Evolutionary conservation across 2,888 invertebrate genomes (phyloP).

Genomic region (Caenorhabditis angaria): DNA sequence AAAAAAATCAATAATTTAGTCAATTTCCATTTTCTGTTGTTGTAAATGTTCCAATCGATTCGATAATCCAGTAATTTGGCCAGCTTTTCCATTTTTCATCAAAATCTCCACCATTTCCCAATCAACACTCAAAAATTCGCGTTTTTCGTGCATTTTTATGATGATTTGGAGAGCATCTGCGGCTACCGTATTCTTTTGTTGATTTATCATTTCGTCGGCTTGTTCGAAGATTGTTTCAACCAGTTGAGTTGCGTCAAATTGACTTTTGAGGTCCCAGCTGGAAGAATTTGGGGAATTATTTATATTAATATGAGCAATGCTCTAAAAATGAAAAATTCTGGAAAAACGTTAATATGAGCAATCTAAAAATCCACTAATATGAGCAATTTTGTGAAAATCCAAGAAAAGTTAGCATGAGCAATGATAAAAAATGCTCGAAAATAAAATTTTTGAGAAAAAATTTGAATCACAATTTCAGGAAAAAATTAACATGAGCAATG

Average conservation of each 20-base stretch:
- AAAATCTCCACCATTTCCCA: conserved; percentile 34
- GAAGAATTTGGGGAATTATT: background rate
- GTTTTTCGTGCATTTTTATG: conserved; percentile 32
- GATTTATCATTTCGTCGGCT: conserved; percentile 37
- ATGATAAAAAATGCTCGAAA: too few species aligned
- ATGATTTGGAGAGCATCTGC: conserved; percentile 44
- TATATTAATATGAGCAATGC: background rate
- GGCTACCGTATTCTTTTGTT: conserved; percentile 45
- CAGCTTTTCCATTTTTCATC: conserved; percentile 28
- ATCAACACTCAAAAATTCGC: conserved; percentile 26
- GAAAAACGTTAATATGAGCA: too few species aligned
- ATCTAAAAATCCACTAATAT: too few species aligned
- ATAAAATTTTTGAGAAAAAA: too few species aligned
- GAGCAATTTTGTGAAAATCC: too few species aligned
- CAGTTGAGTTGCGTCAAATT: conserved; percentile 20
- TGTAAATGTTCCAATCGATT: conserved; percentile 25
- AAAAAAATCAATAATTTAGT: conserved; percentile 11
- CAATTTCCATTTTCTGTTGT: conserved; percentile 32
- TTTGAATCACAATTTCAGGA: too few species aligned
- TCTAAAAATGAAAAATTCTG: too few species aligned
- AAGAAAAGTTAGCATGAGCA: too few species aligned
- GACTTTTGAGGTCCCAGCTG: conserved; percentile 30
- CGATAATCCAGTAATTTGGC: conserved; percentile 33
- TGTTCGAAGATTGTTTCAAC: conserved; percentile 24
- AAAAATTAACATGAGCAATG: too few species aligned